Conservation (phyloP, 2,797 vertebrate genomes). For the Sternotherus odoratus region DNA sequence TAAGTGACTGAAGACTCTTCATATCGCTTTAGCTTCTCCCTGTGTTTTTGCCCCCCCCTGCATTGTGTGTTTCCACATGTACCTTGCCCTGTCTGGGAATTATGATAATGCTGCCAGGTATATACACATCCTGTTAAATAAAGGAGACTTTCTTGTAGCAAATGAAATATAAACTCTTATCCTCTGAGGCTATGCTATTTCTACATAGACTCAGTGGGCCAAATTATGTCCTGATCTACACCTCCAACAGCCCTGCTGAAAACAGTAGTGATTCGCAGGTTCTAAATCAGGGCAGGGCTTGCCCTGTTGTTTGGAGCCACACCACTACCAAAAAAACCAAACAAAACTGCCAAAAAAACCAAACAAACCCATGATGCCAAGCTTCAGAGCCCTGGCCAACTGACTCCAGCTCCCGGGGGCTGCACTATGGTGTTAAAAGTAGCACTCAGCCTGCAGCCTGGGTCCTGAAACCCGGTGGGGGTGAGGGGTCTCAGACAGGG, state of each 20-base stretch:
- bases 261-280: not conserved
- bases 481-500: too few relatives aligned
- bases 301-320: not conserved
- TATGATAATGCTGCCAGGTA: not conserved
- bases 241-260: not conserved
- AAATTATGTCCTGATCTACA: not conserved
- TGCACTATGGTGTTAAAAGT: too few relatives aligned
- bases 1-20: not conserved
- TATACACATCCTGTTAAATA: not conserved
- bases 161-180: not conserved
- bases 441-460: too few relatives aligned
- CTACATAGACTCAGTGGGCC: not conserved
- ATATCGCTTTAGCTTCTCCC: not conserved
- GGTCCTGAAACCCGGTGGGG: too few relatives aligned
- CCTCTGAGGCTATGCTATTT: not conserved
- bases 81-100: not conserved
- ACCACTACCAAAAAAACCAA: too few relatives aligned
- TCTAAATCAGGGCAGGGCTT: not conserved
- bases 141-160: not conserved
- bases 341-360: too few relatives aligned
- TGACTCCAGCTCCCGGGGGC: too few relatives aligned
- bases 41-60: not conserved
- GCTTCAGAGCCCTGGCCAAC: too few relatives aligned
- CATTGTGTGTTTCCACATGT: not conserved
- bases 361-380: too few relatives aligned